Percentiles rank a stretch among this genome's conserved stretches.
phyloP scores from a whole-genome alignment of 2,113 vertebrate genomes.

The Dicerorhinus sumatrensis region DNA sequence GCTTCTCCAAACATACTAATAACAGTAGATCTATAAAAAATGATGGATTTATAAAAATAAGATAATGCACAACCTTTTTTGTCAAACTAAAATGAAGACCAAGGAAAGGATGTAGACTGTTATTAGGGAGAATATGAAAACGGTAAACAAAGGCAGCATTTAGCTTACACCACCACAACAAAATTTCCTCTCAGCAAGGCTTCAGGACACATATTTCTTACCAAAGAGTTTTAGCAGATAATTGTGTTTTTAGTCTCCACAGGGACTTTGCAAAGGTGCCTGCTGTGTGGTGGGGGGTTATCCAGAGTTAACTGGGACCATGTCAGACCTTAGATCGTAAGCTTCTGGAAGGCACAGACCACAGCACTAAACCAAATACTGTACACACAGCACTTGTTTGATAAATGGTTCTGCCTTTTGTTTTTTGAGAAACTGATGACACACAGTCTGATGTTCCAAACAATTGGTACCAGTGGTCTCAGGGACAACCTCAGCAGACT shows the following conservation, averaged over 20 bases:
- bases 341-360: rapidly evolving
- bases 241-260: rapidly evolving
- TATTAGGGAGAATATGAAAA: background rate
- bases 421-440: background rate
- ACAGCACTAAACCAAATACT: rapidly evolving
- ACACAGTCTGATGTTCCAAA: background rate
- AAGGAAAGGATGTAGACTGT: background rate
- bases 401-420: background rate
- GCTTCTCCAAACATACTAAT: background rate
- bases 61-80: background rate
- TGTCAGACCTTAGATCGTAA: rapidly evolving
- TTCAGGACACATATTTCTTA: no score
- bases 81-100: background rate
- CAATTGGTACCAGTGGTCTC: no score
- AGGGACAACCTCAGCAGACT: background rate
- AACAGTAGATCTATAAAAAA: background rate
- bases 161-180: no score
- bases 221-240: background rate
- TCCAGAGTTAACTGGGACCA: rapidly evolving
- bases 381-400: rapidly evolving
- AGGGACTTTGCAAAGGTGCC: no score
- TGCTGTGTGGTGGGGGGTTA: rapidly evolving
- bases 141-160: background rate
- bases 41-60: background rate
- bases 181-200: background rate